Conservation (phyloP, 2,797 vertebrate species). For the Novumbra hubbsi region DNA sequence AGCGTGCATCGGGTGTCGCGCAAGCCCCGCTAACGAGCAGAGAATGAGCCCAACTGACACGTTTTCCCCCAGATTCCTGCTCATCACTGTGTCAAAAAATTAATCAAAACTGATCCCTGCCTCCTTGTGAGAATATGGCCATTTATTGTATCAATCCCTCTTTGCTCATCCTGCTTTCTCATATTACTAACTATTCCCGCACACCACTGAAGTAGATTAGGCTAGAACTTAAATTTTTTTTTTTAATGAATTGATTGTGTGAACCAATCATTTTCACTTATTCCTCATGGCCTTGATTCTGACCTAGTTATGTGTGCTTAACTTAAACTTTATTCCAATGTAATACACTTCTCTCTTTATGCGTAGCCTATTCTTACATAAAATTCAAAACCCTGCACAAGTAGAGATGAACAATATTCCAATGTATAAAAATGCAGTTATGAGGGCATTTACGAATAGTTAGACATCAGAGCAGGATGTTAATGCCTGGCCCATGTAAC, state of each 20-base stretch:
- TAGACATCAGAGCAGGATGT: too few relatives aligned
- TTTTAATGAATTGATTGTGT: conserved; percentile 66
- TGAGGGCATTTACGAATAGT: too few relatives aligned
- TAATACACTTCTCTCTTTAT: too few relatives aligned
- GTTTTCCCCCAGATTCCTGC: conserved; percentile 48
- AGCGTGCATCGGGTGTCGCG: conserved; percentile 19
- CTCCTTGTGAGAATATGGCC: conserved; percentile 62
- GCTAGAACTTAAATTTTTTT: conserved; percentile 56
- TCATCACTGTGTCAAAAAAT: conserved; percentile 66
- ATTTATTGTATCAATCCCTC: conserved; percentile 65
- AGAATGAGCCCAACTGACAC: conserved; percentile 49
- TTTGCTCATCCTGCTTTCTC: conserved; percentile 42
- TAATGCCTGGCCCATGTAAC: too few relatives aligned
- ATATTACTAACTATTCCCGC: conserved; percentile 42
- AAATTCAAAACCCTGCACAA: too few relatives aligned
- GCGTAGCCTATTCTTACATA: too few relatives aligned
- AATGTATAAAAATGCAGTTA: too few relatives aligned
- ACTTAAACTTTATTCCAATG: too few relatives aligned
- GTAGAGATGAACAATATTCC: too few relatives aligned
- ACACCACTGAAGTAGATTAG: conserved; percentile 36
- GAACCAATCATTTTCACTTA: conserved; percentile 55
- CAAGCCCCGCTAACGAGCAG: conserved; percentile 48
- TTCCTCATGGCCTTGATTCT: conserved; percentile 45
- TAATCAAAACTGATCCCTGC: conserved; percentile 72
- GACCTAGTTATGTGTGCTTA: conserved; percentile 16